Evolutionary conservation across 2,113 vertebrate genomes (phyloP), one percentile per base, ranked within the genome.

Genomic region (Gymnobelideus leadbeateri): DNA sequence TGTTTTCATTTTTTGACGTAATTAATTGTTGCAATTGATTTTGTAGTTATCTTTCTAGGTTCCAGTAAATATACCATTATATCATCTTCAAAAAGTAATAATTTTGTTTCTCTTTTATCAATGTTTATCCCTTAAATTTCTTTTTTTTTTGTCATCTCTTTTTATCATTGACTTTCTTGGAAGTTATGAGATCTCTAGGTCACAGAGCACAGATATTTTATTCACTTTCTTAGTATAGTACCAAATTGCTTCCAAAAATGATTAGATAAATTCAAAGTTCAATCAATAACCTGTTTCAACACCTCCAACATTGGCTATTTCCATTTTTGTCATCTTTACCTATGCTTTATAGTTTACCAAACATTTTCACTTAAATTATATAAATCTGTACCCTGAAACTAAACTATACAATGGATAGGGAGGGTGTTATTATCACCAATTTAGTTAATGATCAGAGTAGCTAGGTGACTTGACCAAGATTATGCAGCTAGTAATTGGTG

Each of bases 401-500:
- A 61, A 31, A 0, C 28, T 61, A 25, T 37, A 1, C 12, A 77
- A 68, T 77, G 14, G 16, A 77, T n/a, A 77, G 16, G 37, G 4
- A 5, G 21, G 68, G 2, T 54, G 90, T 77, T 94, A 46, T 54
- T 89, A 16, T 89, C 6, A 3, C 47, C 24, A 28, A n/a, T 95
- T 95, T 89, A 91, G 28, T 93, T 52, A 49, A 57, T 19, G 4
- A 47, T 47, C 1, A 93, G 24, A 49, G 47, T 51, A 37, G 77
- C 54, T 89, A 92, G 89, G 57, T 89, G 77, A 89, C 95, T 19
- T 3, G 95, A 89, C 21, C 19, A 92, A 89, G 49, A 84, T 51
- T 2, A 77, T 92, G 89, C 28, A 91, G 2, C 1, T 46, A 37
- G 24, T 3, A n/a, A 57, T 0, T n/a, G 28, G 51, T 54, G 90